Conservation (phyloP, 2,797 vertebrate genomes). For the Gallinago nigripennis region DNA sequence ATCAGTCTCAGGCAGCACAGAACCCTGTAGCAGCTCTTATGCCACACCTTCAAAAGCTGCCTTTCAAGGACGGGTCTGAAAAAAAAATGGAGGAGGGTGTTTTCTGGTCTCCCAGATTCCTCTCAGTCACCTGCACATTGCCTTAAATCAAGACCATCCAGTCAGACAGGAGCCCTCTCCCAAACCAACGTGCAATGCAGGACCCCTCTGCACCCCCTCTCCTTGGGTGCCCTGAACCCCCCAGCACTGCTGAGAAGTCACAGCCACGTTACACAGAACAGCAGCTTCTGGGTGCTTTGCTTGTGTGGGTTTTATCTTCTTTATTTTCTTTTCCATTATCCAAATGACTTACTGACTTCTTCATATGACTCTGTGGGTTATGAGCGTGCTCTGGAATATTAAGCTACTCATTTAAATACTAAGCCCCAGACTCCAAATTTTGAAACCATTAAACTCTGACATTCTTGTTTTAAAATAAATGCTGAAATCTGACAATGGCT, state of each 20-base stretch:
- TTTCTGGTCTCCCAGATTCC: not conserved
- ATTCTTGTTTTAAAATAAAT: not conserved
- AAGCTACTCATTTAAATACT: not conserved
- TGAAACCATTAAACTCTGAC: not conserved
- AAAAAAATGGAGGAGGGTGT: not conserved
- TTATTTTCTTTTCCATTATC: not conserved
- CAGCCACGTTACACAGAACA: not conserved
- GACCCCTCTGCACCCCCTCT: not conserved
- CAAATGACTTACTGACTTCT: not conserved
- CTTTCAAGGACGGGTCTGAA: not conserved
- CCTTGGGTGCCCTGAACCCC: rapidly evolving
- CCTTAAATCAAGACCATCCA: not conserved
- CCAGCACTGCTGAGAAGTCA: not conserved
- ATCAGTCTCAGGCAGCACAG: not conserved
- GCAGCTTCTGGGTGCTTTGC: not conserved
- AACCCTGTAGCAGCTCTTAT: not conserved
- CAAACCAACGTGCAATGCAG: rapidly evolving
- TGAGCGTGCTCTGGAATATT: not conserved
- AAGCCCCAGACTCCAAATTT: not conserved
- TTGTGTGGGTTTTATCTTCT: not conserved
- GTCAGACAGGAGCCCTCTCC: not conserved
- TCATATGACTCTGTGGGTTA: not conserved
- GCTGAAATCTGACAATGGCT: not conserved
- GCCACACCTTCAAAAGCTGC: not conserved
- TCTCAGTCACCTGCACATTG: not conserved